Base-by-base conservation (phyloP, 2,113 vertebrate genomes). In the Pao palembangensis region DNA sequence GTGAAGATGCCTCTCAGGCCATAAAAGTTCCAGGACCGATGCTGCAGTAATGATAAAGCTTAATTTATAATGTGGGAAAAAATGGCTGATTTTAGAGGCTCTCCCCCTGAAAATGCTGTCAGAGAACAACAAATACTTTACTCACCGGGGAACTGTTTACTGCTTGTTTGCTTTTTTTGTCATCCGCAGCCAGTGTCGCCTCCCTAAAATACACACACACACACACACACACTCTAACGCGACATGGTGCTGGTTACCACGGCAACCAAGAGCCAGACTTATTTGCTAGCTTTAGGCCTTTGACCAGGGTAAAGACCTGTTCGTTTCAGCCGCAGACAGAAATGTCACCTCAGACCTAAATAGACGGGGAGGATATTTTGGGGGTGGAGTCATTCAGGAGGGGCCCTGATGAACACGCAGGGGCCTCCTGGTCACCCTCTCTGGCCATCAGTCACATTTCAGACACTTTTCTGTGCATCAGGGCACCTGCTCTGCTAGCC, bases 211-310 rank as follows among this genome's bases (percentile, higher is more conserved):
- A 52, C 67, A 46, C 53, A 23, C 51, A 55, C 50, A 55, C 59
- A 62, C 50, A 25, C 17, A 44, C 18, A 34, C 49, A 48, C 53
- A 43, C 67, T 14, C 73, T 67, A 66, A 76, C 58, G 31, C 71
- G 68, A 62, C 76, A 73, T 57, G 67, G 73, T 55, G 3, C 56
- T 34, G 58, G 84, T 88, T 85, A 62, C 87, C 78, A 84, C 72
- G 72, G 87, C 86, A 88, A 89, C 87, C 64, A 18, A 65, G 67
- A 64, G 34, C 69, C 47, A 60, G 76, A 61, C 64, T 58, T 78
- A 63, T 84, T 80, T 78, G 49, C 60, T 15, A 63, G 74, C 69
- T 77, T 61, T 66, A 54, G 51, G 73, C 75, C 55, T 78, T 59
- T 75, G 49, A 76, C 63, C 69, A 69, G 64, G 34, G 47, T 17